Conservation (phyloP, 1,140 invertebrate genomes). For the Eubasilissa regina region DNA sequence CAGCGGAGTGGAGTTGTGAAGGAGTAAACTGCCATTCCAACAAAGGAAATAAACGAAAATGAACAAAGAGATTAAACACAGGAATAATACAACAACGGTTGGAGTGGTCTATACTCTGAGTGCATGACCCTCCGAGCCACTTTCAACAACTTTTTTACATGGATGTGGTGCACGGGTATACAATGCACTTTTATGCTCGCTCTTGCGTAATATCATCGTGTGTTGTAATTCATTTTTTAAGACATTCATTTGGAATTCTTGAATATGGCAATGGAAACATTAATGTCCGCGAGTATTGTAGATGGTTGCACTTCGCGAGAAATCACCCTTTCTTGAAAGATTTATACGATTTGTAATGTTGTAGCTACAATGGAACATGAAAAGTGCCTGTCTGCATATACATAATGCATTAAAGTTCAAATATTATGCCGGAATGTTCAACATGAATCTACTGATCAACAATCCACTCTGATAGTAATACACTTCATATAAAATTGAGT, state of each 20-base stretch:
- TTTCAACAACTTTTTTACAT: neutral
- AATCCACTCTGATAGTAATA: no score
- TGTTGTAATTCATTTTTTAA: neutral
- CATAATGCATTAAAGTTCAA: neutral
- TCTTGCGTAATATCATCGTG: neutral
- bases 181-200: neutral
- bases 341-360: neutral
- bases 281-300: neutral
- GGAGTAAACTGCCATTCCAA: neutral
- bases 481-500: no score
- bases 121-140: slow-evolving; percentile 20
- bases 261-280: neutral
- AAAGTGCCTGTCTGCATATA: neutral
- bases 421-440: neutral
- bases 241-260: neutral
- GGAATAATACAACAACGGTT: neutral
- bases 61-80: slow-evolving; percentile 30
- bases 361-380: slow-evolving; percentile 17
- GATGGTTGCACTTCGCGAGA: neutral
- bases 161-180: neutral
- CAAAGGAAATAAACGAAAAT: neutral
- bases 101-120: slow-evolving; percentile 18
- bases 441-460: no score
- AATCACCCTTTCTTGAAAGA: neutral
- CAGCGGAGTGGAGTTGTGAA: neutral